These are phyloP conservation scores for Trachelipus rathkii DNA, from an alignment of 1,140 invertebrate genomes.

Conservation along the genomic window DNA sequence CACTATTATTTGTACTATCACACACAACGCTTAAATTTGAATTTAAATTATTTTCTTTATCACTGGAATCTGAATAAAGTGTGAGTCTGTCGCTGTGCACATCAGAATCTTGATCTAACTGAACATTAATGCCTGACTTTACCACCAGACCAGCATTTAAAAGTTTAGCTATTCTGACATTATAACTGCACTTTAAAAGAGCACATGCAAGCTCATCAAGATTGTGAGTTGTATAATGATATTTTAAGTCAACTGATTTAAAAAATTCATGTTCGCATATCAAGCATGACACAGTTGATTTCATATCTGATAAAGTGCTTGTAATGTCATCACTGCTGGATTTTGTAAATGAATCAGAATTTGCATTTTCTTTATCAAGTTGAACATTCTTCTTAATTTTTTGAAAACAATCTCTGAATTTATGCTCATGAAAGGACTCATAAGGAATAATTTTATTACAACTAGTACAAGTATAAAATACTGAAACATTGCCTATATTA, in stretches of 20 bases:
- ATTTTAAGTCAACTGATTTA: not conserved
- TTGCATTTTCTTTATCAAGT: not conserved
- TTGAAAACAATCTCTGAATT: not conserved
- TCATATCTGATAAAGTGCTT: not conserved
- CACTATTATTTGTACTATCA: not conserved
- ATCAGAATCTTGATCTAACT: not conserved
- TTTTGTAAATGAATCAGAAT: no score
- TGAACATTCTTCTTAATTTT: not conserved
- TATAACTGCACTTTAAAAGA: not conserved
- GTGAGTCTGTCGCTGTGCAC: not conserved
- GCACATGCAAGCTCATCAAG: not conserved
- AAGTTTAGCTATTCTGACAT: not conserved
- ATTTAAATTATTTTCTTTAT: conserved; percentile 1
- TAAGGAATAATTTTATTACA: not conserved
- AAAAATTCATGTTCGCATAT: not conserved
- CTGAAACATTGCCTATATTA: not conserved
- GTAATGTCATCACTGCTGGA: not conserved
- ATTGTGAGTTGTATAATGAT: not conserved
- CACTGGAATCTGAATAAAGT: not conserved
- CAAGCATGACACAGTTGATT: not conserved
- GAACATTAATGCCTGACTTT: not conserved
- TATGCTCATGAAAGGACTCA: not conserved
- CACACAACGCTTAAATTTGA: not conserved
- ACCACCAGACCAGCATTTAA: not conserved
- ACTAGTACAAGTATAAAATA: not conserved